Percentiles rank a stretch among this genome's conserved stretches.
phyloP scores from a whole-genome alignment of 2,113 vertebrate species.

The Upupa epops region DNA sequence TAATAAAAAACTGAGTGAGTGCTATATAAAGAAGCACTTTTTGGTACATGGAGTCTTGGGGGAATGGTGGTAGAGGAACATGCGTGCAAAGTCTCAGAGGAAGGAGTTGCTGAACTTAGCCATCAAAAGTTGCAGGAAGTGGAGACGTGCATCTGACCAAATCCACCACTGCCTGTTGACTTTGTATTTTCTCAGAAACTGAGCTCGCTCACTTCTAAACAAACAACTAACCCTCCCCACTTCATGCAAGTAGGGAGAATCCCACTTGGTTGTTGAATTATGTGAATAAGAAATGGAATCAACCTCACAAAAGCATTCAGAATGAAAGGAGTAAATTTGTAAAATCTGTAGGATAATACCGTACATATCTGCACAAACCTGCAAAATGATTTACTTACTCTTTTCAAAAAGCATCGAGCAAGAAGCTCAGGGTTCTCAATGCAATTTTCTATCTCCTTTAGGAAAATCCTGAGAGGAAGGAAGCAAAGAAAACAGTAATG shows the following conservation, averaged over 20 bases:
- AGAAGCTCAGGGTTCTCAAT: slow-evolving; percentile 89
- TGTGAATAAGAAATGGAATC: not conserved
- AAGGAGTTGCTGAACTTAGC: not conserved
- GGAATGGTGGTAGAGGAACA: no score
- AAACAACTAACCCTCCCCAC: not conserved
- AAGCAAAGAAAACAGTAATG: not conserved
- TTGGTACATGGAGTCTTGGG: not conserved
- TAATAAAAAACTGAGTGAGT: no score
- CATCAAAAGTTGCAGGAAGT: not conserved
- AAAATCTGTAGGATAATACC: not conserved
- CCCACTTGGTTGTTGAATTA: not conserved
- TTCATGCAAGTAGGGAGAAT: not conserved
- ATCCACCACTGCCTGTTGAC: not conserved
- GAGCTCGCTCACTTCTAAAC: not conserved
- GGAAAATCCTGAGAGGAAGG: slow-evolving; percentile 82
- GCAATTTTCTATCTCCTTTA: slow-evolving; percentile 90
- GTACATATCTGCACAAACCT: not conserved
- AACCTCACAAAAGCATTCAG: not conserved
- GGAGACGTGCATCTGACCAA: not conserved
- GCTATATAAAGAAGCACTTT: not conserved
- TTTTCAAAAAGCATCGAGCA: slow-evolving; percentile 91
- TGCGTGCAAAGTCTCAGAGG: not conserved
- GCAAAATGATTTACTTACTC: slow-evolving; percentile 78
- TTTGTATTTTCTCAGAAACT: not conserved
- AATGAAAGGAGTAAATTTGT: not conserved